phyloP scores from a whole-genome alignment of 1,140 invertebrate genomes.

The Pinna nobilis region DNA sequence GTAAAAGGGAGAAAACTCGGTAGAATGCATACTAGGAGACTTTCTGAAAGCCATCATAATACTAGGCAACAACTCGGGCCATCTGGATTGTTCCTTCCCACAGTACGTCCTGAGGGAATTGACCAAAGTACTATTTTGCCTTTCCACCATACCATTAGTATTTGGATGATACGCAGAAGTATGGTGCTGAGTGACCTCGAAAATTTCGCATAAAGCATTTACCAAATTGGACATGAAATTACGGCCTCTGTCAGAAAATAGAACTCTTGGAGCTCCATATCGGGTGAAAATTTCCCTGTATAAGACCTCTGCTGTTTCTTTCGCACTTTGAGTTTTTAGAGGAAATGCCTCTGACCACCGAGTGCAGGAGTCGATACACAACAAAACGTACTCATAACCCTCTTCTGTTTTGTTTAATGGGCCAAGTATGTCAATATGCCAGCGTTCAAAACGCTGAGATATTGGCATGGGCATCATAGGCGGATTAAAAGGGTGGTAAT shows the following conservation, averaged over 20 bases:
- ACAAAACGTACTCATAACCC: slow-evolving; percentile 39
- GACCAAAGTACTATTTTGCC: slow-evolving; percentile 9
- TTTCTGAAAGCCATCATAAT: slow-evolving; percentile 42
- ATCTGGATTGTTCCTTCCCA: slow-evolving; percentile 34
- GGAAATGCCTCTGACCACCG: slow-evolving; percentile 46
- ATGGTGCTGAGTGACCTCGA: slow-evolving; percentile 32
- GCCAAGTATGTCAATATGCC: slow-evolving; percentile 50
- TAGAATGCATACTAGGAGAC: slow-evolving; percentile 36
- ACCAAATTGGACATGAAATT: slow-evolving; percentile 45
- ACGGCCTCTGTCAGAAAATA: slow-evolving; percentile 37
- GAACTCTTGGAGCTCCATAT: slow-evolving; percentile 31
- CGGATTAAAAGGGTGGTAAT: slow-evolving; percentile 17
- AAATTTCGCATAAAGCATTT: slow-evolving; percentile 43
- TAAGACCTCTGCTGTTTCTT: slow-evolving; percentile 33
- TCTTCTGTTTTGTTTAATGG: slow-evolving; percentile 39
- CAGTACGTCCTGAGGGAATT: slow-evolving; percentile 27
- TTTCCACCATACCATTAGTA: slow-evolving; percentile 26
- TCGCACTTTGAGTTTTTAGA: slow-evolving; percentile 32
- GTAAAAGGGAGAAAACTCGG: slow-evolving; percentile 34
- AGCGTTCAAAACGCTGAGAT: slow-evolving; percentile 35
- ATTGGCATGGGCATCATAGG: slow-evolving; percentile 23
- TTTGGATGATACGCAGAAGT: slow-evolving; percentile 34
- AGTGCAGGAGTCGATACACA: slow-evolving; percentile 39
- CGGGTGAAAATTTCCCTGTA: slow-evolving; percentile 41
- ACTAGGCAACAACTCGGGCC: slow-evolving; percentile 22